These are phyloP conservation scores for Nomada goodeniana DNA, from an alignment of 2,888 invertebrate genomes.

Conservation along the genomic window DNA sequence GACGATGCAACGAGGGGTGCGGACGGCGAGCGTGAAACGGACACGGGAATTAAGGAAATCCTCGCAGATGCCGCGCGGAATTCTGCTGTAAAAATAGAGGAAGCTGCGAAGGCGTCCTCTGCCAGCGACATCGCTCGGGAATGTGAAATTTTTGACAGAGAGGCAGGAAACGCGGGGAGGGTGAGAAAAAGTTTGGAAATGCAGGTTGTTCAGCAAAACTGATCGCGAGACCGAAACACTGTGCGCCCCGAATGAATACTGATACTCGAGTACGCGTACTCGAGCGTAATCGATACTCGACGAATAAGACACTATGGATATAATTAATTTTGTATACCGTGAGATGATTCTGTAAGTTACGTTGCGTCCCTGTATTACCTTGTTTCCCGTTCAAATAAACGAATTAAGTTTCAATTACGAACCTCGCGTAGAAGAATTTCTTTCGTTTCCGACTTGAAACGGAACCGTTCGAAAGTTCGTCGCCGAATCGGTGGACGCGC, in stretches of 20 bases:
- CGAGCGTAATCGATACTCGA: neutral
- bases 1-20: neutral
- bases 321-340: neutral
- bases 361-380: slow-evolving; percentile 26
- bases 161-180: neutral
- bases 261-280: neutral
- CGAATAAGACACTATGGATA: neutral
- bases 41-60: neutral
- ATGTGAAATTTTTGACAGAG: neutral
- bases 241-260: neutral
- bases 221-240: neutral
- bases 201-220: slow-evolving; percentile 66
- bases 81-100: neutral
- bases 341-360: slow-evolving; percentile 35
- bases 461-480: neutral
- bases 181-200: slow-evolving; percentile 71
- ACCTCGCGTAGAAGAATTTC: neutral
- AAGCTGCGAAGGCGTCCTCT: neutral
- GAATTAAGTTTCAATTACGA: slow-evolving; percentile 9
- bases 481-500: too few species aligned
- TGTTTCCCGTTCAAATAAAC: slow-evolving; percentile 53
- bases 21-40: neutral
- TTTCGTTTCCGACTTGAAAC: neutral
- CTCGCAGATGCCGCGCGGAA: neutral
- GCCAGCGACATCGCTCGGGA: neutral